phyloP scores from a whole-genome alignment of 2,113 vertebrate genomes.

The Coturnix japonica region DNA sequence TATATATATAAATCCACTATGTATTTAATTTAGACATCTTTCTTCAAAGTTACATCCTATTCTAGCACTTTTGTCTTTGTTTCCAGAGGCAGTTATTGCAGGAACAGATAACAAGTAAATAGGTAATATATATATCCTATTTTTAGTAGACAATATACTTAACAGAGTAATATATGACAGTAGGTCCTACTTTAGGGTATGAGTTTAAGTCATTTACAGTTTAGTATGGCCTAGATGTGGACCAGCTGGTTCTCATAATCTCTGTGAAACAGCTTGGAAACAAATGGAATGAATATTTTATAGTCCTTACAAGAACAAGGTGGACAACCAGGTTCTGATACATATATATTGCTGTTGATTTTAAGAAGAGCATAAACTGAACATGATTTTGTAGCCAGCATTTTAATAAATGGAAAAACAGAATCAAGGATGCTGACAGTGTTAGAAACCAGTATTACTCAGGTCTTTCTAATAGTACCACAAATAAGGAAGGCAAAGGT shows the following conservation, averaged over 20 bases:
- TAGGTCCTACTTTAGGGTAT: not conserved
- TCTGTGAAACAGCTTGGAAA: not conserved
- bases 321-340: not conserved
- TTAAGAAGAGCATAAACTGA: not conserved
- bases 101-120: not conserved
- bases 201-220: conserved; percentile 2
- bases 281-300: not conserved
- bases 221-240: not conserved
- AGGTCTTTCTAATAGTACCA: not conserved
- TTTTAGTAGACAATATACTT: conserved; percentile 22
- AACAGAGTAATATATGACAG: not conserved
- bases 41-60: not conserved
- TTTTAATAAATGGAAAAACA: not conserved
- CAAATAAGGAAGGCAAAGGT: not conserved
- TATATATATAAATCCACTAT: no score
- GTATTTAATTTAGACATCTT: not conserved
- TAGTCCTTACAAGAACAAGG: not conserved
- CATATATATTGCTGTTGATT: not conserved
- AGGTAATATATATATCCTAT: not conserved
- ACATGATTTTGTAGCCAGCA: not conserved
- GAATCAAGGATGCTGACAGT: not conserved
- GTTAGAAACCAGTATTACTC: not conserved
- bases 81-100: not conserved
- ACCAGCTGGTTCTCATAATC: not conserved
- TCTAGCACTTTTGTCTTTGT: not conserved